Base-by-base conservation (phyloP, 2,888 invertebrate genomes). In the Azorinus chamasolen region DNA sequence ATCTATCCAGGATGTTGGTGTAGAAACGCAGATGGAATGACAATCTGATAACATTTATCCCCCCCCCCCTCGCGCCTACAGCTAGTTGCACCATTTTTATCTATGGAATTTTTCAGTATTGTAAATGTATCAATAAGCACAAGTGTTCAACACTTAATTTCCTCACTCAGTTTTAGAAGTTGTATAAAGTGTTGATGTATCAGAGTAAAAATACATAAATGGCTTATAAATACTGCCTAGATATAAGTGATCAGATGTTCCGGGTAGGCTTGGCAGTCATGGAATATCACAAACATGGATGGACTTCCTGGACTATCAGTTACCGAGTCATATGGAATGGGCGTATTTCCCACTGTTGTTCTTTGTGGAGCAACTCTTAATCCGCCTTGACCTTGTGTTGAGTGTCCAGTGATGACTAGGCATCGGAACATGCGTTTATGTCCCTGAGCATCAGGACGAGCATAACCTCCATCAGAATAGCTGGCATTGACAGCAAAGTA, bases 181-280 rank as follows among this genome's bases (percentile, higher is more conserved):
- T n/a, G n/a, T 32, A 32, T 32, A 32, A 32, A 6, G 32, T 32
- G 10, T 32, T 32, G 5, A 32, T 32, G 32, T 32, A 32, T 32
- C 5, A 10, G 5, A 32, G 10, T 10, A 6, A 10, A 10, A 32
- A 6, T 6, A 32, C 4, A 32, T 4, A 32, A 4, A 32, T 32
- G 32, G 5, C 32, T 32, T 32, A 6, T 10, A 4, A 32, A 6
- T 6, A 10, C 32, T 43, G 14, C n/a, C 45, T 81, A 64, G 12
- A 20, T 50, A 57, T 83, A 88, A 25, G 82, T 84, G 18, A 89
- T 83, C 8, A 89, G 69, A 66, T 87, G 87, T 51, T 86, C 84
- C 6, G 89, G 89, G 63, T 89, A 89, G 6, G 88, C 88, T 55
- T 87, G 88, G 0, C 86, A 83, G 64, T 90, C 90, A 69, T 85